phyloP scores from a whole-genome alignment of 2,797 vertebrate genomes.

The Ceryle rudis region DNA sequence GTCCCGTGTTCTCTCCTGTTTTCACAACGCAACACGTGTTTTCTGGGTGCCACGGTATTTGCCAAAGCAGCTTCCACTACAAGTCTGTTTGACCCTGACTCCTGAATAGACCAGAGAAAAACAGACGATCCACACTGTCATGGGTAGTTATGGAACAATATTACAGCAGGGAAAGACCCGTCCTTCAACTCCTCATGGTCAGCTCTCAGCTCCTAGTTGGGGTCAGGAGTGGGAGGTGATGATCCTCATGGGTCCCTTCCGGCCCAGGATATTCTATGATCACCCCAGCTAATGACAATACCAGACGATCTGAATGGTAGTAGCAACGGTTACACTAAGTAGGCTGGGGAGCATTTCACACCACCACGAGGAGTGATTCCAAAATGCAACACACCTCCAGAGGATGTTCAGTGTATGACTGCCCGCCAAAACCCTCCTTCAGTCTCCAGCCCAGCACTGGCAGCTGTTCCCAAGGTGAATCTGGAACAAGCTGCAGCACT shows the following conservation, averaged over 20 bases:
- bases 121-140: background rate
- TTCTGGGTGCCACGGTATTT: background rate
- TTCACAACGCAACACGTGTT: background rate
- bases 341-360: background rate
- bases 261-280: background rate
- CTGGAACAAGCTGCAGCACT: background rate
- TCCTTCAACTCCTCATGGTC: background rate
- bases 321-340: background rate
- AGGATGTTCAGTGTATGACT: rapidly evolving
- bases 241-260: background rate
- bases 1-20: background rate
- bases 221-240: background rate
- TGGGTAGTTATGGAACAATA: background rate
- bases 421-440: background rate
- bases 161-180: background rate
- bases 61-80: background rate
- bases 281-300: background rate
- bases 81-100: background rate
- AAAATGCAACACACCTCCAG: background rate
- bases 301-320: background rate
- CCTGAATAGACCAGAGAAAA: background rate
- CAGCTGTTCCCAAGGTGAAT: background rate
- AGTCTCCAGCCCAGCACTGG: background rate
- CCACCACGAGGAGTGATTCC: background rate
- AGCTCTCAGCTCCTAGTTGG: background rate